A percentile compares a stretch with the other conserved stretches of the same genome.
Evolutionary conservation across 2,797 vertebrate genomes (phyloP).

Genomic region (Sphenopsis melanotis): DNA sequence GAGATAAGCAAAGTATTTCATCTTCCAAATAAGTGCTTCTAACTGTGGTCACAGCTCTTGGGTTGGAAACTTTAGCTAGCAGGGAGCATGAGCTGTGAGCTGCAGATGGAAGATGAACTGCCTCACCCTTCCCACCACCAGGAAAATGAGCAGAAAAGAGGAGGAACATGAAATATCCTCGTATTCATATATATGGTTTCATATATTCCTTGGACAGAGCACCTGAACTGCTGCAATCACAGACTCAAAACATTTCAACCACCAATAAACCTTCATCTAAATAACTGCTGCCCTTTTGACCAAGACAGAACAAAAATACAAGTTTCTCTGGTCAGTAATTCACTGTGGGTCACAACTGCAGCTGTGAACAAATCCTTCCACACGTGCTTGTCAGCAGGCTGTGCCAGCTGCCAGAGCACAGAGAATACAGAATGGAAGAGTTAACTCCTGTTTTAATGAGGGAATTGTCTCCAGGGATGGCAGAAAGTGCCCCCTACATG

Average conservation of each 20-base stretch:
- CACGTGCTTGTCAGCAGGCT: neutral
- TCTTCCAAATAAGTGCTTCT: neutral
- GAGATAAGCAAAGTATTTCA: neutral
- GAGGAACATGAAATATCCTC: neutral
- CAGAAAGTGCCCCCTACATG: neutral
- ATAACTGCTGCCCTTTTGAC: neutral
- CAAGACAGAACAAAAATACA: neutral
- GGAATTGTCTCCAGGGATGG: neutral
- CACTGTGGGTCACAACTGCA: neutral
- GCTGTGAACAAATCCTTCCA: neutral
- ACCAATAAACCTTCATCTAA: neutral
- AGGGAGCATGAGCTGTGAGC: neutral
- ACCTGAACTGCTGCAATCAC: neutral
- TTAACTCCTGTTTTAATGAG: neutral
- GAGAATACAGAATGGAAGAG: neutral
- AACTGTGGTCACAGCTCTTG: neutral
- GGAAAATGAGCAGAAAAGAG: neutral
- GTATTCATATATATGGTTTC: neutral
- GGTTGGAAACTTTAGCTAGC: neutral
- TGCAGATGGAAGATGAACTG: neutral
- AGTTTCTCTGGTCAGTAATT: neutral
- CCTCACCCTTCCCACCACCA: neutral
- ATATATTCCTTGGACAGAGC: neutral
- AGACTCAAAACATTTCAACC: neutral
- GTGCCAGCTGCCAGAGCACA: neutral